Conservation (phyloP, 2,797 vertebrate genomes). For the Hydrocynus forskahlii region DNA sequence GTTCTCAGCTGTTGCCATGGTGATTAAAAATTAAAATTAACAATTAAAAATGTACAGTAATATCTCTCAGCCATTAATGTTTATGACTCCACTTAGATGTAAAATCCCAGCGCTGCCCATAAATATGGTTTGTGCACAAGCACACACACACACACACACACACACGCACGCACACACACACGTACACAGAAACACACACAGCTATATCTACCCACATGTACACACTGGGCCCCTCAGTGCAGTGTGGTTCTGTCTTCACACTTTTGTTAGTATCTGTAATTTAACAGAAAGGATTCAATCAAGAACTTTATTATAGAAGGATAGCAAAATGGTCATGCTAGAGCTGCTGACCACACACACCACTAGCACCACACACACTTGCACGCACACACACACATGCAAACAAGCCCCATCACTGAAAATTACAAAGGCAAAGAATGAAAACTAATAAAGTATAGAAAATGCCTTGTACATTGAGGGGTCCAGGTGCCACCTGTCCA, state of each 20-base stretch:
- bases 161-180: neutral
- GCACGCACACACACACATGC: neutral
- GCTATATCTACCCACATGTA: neutral
- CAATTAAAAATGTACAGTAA: neutral
- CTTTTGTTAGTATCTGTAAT: neutral
- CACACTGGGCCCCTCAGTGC: neutral
- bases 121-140: neutral
- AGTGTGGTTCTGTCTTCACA: neutral
- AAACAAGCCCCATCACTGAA: neutral
- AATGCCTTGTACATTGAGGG: neutral
- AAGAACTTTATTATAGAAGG: neutral
- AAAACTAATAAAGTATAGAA: neutral
- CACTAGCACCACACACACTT: too few species aligned
- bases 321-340: neutral
- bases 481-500: neutral
- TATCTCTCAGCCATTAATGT: neutral
- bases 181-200: neutral
- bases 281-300: neutral
- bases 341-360: neutral
- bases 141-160: neutral
- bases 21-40: too few species aligned
- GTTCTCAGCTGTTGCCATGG: neutral
- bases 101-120: neutral
- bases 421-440: neutral
- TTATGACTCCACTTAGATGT: constrained; percentile 4